Conservation (phyloP, 2,888 invertebrate genomes). For the Oscheius sp. region DNA sequence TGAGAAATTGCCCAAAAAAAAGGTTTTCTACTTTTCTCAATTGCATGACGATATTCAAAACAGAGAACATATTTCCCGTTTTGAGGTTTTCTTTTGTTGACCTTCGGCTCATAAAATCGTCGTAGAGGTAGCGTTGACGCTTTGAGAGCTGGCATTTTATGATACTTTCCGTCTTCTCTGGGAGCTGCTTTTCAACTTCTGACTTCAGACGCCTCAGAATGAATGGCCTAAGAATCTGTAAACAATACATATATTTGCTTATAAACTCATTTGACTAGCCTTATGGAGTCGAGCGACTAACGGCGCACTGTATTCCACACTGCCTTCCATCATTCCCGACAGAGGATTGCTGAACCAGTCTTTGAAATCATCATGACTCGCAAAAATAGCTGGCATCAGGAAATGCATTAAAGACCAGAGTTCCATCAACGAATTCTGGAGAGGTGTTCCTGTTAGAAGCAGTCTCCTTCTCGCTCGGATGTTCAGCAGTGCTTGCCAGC, state of each 20-base stretch:
- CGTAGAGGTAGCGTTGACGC: slow-evolving; percentile 93
- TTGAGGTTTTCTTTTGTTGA: slow-evolving; percentile 91
- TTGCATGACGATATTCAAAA: slow-evolving; percentile 96
- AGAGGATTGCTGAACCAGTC: slow-evolving; percentile 97
- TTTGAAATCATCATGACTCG: slow-evolving; percentile 90
- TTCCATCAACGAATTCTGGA: slow-evolving; percentile 95
- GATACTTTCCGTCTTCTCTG: slow-evolving; percentile 93
- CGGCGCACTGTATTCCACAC: slow-evolving; percentile 87
- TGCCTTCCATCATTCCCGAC: slow-evolving; percentile 93
- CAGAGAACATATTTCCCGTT: slow-evolving; percentile 90
- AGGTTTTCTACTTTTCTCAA: slow-evolving; percentile 80
- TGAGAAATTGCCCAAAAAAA: neutral
- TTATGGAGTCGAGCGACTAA: slow-evolving; percentile 89
- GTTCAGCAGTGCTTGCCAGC: slow-evolving; percentile 95
- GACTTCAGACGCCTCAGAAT: slow-evolving; percentile 87
- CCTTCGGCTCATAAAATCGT: slow-evolving; percentile 97
- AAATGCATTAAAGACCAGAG: slow-evolving; percentile 98
- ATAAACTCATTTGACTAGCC: slow-evolving; percentile 64
- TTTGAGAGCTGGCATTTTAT: slow-evolving; percentile 91
- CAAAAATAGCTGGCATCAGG: slow-evolving; percentile 95
- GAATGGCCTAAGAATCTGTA: slow-evolving; percentile 87
- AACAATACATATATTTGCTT: neutral
- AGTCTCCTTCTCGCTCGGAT: slow-evolving; percentile 90
- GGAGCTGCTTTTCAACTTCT: slow-evolving; percentile 96
- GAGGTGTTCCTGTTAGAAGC: slow-evolving; percentile 85